phyloP scores from a whole-genome alignment of 2,888 invertebrate species.

The Drosophila rellima region DNA sequence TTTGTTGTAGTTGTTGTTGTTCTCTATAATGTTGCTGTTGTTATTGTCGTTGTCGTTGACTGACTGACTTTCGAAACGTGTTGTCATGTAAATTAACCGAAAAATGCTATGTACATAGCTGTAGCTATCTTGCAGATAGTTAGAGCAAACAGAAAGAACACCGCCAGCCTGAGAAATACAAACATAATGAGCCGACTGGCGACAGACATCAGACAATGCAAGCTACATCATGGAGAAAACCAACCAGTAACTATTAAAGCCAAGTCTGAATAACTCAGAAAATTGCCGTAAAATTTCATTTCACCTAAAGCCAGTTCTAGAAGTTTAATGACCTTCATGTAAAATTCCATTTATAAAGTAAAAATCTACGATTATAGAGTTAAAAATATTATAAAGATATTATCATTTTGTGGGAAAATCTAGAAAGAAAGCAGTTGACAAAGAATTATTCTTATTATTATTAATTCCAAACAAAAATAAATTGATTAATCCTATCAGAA shows the following conservation, averaged over 20 bases:
- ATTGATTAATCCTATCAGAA: background rate
- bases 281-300: conserved; percentile 9
- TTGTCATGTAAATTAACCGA: conserved; percentile 80
- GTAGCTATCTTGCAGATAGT: conserved; percentile 48
- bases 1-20: conserved; percentile 7
- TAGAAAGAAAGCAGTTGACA: background rate
- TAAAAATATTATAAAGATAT: background rate
- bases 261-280: conserved; percentile 1
- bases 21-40: conserved; percentile 24
- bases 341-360: background rate
- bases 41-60: conserved; percentile 37
- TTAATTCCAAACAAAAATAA: no score
- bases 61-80: conserved; percentile 80
- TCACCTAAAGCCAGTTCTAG: background rate
- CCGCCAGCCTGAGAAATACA: conserved; percentile 73
- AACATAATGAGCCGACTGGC: conserved; percentile 51
- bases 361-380: background rate
- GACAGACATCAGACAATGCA: conserved; percentile 27
- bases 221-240: conserved; percentile 23
- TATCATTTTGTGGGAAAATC: background rate
- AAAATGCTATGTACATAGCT: conserved; percentile 61
- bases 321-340: background rate
- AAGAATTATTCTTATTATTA: no score
- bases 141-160: conserved; percentile 62
- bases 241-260: conserved; percentile 26